These are phyloP conservation scores for Raphicerus campestris DNA, from an alignment of 2,113 vertebrate genomes.

Conservation along the genomic window DNA sequence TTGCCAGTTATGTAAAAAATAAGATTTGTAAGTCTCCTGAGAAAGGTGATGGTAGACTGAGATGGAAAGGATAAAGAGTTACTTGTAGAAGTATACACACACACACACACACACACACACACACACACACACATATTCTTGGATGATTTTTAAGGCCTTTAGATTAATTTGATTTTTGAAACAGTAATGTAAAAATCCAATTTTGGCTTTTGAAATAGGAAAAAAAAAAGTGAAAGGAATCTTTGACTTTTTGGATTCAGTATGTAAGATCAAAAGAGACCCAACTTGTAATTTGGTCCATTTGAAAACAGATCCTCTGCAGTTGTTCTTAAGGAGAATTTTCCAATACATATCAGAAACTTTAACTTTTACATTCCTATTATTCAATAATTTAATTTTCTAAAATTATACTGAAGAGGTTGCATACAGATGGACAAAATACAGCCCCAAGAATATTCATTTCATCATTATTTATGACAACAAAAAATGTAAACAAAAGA, in stretches of 20 bases:
- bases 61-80: neutral
- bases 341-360: neutral
- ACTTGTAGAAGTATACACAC: neutral
- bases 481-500: neutral
- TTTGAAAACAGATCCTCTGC: neutral
- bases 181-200: neutral
- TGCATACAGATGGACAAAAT: neutral
- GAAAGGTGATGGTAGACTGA: neutral
- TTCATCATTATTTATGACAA: neutral
- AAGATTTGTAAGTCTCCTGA: neutral
- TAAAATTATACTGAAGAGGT: neutral
- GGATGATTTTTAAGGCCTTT: neutral
- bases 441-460: too few species aligned
- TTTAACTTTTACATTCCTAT: neutral
- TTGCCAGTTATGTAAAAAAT: neutral
- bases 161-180: constrained; percentile 19
- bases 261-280: neutral
- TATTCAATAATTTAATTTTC: neutral
- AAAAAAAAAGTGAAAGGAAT: neutral
- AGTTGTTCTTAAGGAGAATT: neutral
- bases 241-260: neutral
- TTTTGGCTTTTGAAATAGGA: neutral
- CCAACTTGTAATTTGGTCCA: neutral
- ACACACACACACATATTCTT: too few species aligned
- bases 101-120: too few species aligned